Percentiles rank a stretch among this genome's conserved stretches.
phyloP scores from a whole-genome alignment of 2,888 invertebrate genomes.

The Drosophila anomalata region DNA sequence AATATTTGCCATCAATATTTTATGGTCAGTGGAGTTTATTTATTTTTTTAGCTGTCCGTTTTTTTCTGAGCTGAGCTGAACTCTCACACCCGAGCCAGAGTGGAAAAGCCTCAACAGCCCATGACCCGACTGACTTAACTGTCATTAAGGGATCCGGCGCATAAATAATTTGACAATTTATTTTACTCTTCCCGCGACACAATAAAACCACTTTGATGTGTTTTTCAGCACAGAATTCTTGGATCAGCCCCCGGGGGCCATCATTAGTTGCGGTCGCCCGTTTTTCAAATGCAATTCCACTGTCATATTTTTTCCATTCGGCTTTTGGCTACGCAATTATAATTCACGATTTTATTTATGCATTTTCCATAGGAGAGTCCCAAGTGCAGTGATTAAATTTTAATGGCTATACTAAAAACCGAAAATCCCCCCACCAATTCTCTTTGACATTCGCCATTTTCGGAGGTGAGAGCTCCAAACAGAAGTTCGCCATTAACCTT shows the following conservation, averaged over 20 bases:
- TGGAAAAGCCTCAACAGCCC: conserved; percentile 6
- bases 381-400: conserved; percentile 41
- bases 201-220: conserved; percentile 29
- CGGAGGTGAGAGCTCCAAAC: conserved; percentile 5
- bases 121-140: conserved; percentile 57
- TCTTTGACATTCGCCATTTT: conserved; percentile 66
- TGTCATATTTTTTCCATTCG: conserved; percentile 14
- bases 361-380: conserved; percentile 22
- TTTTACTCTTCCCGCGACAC: conserved; percentile 18
- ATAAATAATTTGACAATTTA: conserved; percentile 55
- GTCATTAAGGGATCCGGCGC: conserved; percentile 53
- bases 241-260: conserved; percentile 20
- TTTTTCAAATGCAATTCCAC: conserved; percentile 51
- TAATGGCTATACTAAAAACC: conserved; percentile 22
- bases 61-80: conserved; percentile 3
- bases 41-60: conserved; percentile 34
- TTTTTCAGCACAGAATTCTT: conserved; percentile 25
- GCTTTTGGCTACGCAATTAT: conserved; percentile 43
- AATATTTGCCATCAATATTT: conserved; percentile 65
- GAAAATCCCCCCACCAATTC: conserved; percentile 18
- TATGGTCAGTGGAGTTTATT: conserved; percentile 47
- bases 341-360: conserved; percentile 38
- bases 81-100: not conserved
- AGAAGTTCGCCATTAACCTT: conserved; percentile 67
- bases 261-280: conserved; percentile 55